Percentiles rank a stretch among this genome's conserved stretches.
These are phyloP conservation scores for Callinectes sapidus DNA, from an alignment of 2,888 invertebrate genomes.

Conservation along the genomic window DNA sequence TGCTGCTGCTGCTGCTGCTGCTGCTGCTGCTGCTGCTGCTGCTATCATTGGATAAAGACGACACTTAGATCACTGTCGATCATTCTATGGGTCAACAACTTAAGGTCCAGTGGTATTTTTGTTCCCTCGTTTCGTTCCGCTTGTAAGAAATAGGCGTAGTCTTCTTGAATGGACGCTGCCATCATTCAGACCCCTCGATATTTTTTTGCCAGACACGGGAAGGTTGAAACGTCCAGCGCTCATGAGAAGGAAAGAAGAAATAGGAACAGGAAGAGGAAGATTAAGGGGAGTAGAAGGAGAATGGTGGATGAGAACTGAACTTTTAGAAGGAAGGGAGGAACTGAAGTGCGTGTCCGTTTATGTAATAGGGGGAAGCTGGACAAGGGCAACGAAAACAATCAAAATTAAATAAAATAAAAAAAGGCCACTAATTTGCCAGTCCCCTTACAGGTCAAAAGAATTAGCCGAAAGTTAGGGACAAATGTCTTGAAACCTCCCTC, in stretches of 20 bases:
- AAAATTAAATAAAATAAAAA: too few species aligned
- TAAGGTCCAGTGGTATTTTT: neutral
- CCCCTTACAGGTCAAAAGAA: too few species aligned
- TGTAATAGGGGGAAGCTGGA: too few species aligned
- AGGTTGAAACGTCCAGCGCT: neutral
- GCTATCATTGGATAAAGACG: neutral
- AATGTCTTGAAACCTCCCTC: too few species aligned
- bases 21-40: conserved; percentile 7
- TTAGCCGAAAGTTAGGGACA: too few species aligned
- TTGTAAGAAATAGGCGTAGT: conserved; percentile 4
- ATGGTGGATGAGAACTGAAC: neutral
- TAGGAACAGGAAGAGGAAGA: neutral
- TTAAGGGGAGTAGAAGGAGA: neutral
- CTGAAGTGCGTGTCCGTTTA: too few species aligned
- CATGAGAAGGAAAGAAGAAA: neutral
- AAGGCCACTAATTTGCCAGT: too few species aligned
- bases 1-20: conserved; percentile 12
- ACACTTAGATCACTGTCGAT: neutral
- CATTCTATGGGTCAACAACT: neutral
- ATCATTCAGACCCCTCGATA: conserved; percentile 9
- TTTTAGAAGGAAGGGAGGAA: neutral
- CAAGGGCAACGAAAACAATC: too few species aligned
- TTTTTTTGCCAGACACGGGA: neutral
- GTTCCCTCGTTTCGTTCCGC: neutral
- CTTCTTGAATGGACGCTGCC: neutral